A percentile compares a stretch with the other conserved stretches of the same genome.
Conservation (phyloP, 2,113 vertebrate species). For the Grammomys dolichurus region DNA sequence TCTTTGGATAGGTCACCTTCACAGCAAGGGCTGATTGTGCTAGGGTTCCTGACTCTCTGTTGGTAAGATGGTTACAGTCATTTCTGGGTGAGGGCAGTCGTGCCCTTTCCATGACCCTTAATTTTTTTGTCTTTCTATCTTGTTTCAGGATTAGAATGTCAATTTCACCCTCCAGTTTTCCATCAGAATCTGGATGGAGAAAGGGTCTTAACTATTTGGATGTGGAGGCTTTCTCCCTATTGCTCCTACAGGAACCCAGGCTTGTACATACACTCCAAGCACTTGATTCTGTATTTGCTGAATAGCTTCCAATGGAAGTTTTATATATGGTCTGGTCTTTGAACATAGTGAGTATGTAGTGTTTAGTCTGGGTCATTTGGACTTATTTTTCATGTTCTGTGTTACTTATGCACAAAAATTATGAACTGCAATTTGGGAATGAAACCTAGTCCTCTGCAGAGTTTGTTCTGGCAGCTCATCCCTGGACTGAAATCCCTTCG, state of each 20-base stretch:
- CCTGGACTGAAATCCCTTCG: neutral
- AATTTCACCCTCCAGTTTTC: neutral
- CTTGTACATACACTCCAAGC: no score
- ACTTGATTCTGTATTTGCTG: neutral
- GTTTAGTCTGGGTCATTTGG: neutral
- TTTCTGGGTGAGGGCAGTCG: fast-evolving
- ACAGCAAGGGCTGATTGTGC: neutral
- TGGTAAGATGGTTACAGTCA: neutral
- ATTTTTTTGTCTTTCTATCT: neutral
- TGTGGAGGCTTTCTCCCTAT: neutral
- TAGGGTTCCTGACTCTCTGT: neutral
- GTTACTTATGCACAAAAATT: conserved; percentile 26
- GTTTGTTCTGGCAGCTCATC: neutral
- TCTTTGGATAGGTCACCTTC: neutral
- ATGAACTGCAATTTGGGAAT: conserved; percentile 43
- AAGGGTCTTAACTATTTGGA: neutral
- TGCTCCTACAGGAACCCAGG: neutral
- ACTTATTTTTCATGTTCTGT: conserved; percentile 46
- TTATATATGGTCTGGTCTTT: neutral
- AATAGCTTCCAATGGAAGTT: neutral
- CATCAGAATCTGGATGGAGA: neutral
- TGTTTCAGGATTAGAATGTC: neutral
- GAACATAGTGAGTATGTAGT: neutral
- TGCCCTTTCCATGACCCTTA: neutral
- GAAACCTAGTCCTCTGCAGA: neutral